These are phyloP conservation scores for Drosophila pseudotakahashii DNA, from an alignment of 2,888 invertebrate genomes.

Conservation along the genomic window DNA sequence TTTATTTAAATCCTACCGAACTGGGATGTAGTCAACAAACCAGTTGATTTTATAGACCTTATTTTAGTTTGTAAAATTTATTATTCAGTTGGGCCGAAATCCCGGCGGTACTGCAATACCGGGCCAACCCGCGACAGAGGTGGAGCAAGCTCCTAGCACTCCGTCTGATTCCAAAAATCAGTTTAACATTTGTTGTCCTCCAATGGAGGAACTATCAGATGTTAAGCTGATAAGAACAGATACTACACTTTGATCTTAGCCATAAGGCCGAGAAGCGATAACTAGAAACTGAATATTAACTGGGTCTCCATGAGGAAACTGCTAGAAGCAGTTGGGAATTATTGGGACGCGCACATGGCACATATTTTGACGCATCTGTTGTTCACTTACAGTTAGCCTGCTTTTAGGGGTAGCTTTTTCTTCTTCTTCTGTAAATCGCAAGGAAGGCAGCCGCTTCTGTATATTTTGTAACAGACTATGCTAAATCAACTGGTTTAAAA, in stretches of 20 bases:
- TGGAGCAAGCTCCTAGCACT: conserved; percentile 45
- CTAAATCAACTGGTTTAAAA: not conserved
- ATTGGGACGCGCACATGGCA: not conserved
- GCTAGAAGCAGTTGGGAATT: conserved; percentile 28
- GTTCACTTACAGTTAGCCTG: not conserved
- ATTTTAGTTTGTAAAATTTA: not conserved
- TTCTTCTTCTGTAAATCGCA: no score
- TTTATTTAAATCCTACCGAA: not conserved
- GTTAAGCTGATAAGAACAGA: conserved; percentile 52
- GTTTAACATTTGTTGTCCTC: conserved; percentile 51
- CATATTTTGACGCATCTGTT: not conserved
- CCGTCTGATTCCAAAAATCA: conserved; percentile 48
- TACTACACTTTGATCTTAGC: conserved; percentile 53
- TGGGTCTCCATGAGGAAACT: not conserved
- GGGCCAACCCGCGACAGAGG: conserved; percentile 51
- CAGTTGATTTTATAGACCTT: not conserved
- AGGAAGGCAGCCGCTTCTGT: no score
- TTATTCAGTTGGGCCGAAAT: conserved; percentile 41
- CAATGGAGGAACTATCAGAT: conserved; percentile 51
- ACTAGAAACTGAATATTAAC: not conserved
- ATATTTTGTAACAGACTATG: no score
- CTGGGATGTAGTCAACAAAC: no score
- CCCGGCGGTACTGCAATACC: conserved; percentile 52
- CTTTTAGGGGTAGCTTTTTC: conserved; percentile 19
- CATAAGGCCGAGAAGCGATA: conserved; percentile 53